These are phyloP conservation scores for Ceratina australensis DNA, from an alignment of 1,140 invertebrate species.

Conservation along the genomic window DNA sequence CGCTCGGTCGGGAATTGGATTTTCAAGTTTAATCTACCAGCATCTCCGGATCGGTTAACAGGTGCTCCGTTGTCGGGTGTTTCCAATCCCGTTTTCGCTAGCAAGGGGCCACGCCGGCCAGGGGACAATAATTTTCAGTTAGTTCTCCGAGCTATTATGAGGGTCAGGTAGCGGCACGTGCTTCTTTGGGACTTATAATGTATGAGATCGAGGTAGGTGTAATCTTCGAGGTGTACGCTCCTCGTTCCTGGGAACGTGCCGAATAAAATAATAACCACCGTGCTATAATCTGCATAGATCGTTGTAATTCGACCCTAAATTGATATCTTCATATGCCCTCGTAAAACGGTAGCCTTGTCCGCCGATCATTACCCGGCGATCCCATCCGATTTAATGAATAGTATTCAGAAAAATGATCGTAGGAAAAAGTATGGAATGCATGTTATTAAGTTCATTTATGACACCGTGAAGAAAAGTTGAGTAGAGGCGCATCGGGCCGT, in stretches of 20 bases:
- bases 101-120: neutral
- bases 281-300: too few species aligned
- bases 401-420: neutral
- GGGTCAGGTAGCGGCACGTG: slow-evolving; percentile 37
- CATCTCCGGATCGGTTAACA: slow-evolving; percentile 41
- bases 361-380: too few species aligned
- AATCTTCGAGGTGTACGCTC: slow-evolving; percentile 5
- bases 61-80: slow-evolving; percentile 40
- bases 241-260: too few species aligned
- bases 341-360: too few species aligned
- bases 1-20: slow-evolving; percentile 14
- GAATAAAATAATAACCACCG: too few species aligned
- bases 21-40: slow-evolving; percentile 23
- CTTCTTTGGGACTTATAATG: neutral
- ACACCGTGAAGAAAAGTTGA: neutral
- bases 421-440: neutral
- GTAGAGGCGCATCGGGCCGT: neutral
- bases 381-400: neutral
- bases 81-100: neutral
- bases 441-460: neutral
- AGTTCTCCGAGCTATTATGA: slow-evolving; percentile 1
- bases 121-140: slow-evolving; percentile 27
- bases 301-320: too few species aligned
- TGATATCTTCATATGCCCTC: too few species aligned
- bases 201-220: neutral